These are phyloP conservation scores for Opisthograptis luteolata DNA, from an alignment of 2,888 invertebrate genomes.

Conservation along the genomic window DNA sequence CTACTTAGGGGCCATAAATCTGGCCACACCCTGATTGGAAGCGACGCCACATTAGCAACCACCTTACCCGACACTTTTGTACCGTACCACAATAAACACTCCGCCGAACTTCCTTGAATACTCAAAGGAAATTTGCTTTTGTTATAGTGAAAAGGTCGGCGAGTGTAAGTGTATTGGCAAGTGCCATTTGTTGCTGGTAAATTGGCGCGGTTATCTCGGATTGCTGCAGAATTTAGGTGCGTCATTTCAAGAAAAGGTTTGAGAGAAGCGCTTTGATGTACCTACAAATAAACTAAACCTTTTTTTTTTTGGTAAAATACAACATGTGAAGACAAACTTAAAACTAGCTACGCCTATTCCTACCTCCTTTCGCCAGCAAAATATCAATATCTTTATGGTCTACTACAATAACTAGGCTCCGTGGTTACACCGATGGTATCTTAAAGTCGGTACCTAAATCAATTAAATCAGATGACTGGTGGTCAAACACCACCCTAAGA, in stretches of 20 bases:
- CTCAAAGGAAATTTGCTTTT: not conserved
- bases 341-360: too few relatives aligned
- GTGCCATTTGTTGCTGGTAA: constrained; percentile 23
- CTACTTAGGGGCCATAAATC: constrained; percentile 49
- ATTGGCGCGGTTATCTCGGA: constrained; percentile 24
- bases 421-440: too few relatives aligned
- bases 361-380: too few relatives aligned
- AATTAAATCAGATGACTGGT: too few relatives aligned
- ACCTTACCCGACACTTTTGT: not conserved
- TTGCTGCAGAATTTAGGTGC: constrained; percentile 16
- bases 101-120: not conserved
- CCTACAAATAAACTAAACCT: too few relatives aligned
- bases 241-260: constrained; percentile 8
- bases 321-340: too few relatives aligned
- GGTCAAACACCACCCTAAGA: too few relatives aligned
- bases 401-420: too few relatives aligned
- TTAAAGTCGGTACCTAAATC: too few relatives aligned
- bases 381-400: too few relatives aligned
- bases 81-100: constrained; percentile 12
- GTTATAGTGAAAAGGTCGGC: constrained; percentile 10
- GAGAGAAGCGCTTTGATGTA: not conserved
- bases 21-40: constrained; percentile 46
- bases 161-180: constrained; percentile 2
- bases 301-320: too few relatives aligned
- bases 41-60: constrained; percentile 39